Evolutionary conservation across 2,797 vertebrate genomes (phyloP).

Genomic region (Darevskia nairensis): DNA sequence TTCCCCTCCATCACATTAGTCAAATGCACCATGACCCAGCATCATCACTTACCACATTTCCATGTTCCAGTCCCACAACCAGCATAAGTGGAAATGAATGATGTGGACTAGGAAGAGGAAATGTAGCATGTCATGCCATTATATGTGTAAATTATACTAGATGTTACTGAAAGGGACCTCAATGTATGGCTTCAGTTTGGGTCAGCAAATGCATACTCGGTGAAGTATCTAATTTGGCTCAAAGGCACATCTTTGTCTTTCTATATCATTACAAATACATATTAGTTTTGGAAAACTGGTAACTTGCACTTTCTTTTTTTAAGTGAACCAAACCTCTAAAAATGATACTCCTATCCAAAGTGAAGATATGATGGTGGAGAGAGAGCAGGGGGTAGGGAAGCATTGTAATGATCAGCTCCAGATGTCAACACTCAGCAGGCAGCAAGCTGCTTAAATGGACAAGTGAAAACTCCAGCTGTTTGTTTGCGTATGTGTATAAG

Average conservation of each 20-base stretch:
- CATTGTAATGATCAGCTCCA: not conserved
- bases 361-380: not conserved
- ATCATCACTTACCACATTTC: not conserved
- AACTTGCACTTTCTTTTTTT: not conserved
- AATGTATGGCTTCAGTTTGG: not conserved
- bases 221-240: not conserved
- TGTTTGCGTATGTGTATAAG: conserved; percentile 17
- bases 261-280: not conserved
- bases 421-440: not conserved
- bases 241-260: not conserved
- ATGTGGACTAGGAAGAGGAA: not conserved
- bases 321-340: not conserved
- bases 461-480: not conserved
- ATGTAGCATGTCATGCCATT: not conserved
- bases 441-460: conserved; percentile 19
- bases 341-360: not conserved
- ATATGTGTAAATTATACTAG: not conserved
- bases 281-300: not conserved
- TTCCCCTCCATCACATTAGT: not conserved
- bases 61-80: not conserved
- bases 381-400: not conserved
- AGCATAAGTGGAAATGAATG: not conserved
- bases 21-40: not conserved
- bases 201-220: not conserved
- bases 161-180: not conserved